Percentiles rank a stretch among this genome's conserved stretches.
Conservation (phyloP, 2,113 vertebrate species). For the Cairina moschata region DNA sequence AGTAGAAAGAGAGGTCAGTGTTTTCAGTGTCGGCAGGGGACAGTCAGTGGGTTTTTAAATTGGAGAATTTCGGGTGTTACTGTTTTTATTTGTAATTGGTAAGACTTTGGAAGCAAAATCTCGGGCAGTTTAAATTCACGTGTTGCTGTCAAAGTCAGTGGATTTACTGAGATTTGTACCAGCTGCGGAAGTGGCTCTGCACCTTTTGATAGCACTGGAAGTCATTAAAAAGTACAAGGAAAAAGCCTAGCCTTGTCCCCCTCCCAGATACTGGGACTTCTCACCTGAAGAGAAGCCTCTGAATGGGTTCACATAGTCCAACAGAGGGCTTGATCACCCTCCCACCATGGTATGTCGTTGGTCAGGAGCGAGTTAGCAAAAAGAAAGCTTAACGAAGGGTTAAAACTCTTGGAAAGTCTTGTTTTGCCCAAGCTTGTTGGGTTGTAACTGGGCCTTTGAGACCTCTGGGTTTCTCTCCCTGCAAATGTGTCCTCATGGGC, state of each 20-base stretch:
- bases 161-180: constrained; percentile 28
- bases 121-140: neutral
- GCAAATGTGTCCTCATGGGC: neutral
- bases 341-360: neutral
- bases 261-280: neutral
- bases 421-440: neutral
- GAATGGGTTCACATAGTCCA: neutral
- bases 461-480: neutral
- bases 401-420: neutral
- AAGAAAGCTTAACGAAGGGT: neutral
- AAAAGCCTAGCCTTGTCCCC: neutral
- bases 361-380: neutral
- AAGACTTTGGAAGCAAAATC: neutral
- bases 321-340: neutral
- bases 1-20: neutral
- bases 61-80: neutral
- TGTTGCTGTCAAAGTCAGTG: neutral
- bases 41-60: neutral
- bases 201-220: neutral
- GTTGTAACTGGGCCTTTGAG: neutral
- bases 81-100: neutral
- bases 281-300: neutral
- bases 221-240: constrained; percentile 28
- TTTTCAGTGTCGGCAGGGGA: neutral
- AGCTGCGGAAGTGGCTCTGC: neutral